Evolutionary conservation across 2,113 vertebrate genomes (phyloP).

Genomic region (Ameiurus melas): DNA sequence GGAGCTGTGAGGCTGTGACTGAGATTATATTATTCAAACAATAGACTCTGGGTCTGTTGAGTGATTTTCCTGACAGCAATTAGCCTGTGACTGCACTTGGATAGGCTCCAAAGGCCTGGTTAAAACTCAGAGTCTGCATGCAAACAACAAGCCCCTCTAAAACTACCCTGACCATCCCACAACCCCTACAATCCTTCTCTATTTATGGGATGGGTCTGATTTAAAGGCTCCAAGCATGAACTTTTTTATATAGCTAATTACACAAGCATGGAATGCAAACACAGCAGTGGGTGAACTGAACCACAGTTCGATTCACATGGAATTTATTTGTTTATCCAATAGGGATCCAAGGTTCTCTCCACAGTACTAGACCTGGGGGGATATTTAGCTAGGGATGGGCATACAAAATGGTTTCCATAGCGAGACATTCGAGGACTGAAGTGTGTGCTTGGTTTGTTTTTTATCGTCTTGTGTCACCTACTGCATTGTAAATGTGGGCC

Average conservation of each 20-base stretch:
- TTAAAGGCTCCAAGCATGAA: slow-evolving; percentile 65
- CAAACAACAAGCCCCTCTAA: slow-evolving; percentile 44
- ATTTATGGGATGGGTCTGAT: slow-evolving; percentile 63
- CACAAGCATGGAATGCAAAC: slow-evolving; percentile 73
- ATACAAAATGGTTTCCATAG: slow-evolving; percentile 26
- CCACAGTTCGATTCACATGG: slow-evolving; percentile 66
- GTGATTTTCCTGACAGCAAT: slow-evolving; percentile 73
- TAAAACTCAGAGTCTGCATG: slow-evolving; percentile 41
- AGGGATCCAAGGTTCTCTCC: slow-evolving; percentile 46
- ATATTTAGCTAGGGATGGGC: slow-evolving; percentile 19
- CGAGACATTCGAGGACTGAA: background rate
- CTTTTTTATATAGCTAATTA: slow-evolving; percentile 64
- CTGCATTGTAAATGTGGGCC: slow-evolving; percentile 4
- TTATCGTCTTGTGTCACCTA: background rate
- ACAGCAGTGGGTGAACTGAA: slow-evolving; percentile 66
- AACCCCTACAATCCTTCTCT: slow-evolving; percentile 53
- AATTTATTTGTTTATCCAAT: slow-evolving; percentile 71
- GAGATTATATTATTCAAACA: slow-evolving; percentile 57
- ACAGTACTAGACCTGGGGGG: slow-evolving; percentile 16
- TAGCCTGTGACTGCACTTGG: slow-evolving; percentile 76
- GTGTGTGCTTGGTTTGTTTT: slow-evolving; percentile 2
- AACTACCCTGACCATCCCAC: slow-evolving; percentile 50
- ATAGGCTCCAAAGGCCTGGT: slow-evolving; percentile 66
- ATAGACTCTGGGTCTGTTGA: slow-evolving; percentile 67
- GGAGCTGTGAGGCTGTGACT: background rate